Evolutionary conservation across 2,113 vertebrate genomes (phyloP), one percentile per base, ranked within the genome.

Genomic region (Bagarius yarrelli): DNA sequence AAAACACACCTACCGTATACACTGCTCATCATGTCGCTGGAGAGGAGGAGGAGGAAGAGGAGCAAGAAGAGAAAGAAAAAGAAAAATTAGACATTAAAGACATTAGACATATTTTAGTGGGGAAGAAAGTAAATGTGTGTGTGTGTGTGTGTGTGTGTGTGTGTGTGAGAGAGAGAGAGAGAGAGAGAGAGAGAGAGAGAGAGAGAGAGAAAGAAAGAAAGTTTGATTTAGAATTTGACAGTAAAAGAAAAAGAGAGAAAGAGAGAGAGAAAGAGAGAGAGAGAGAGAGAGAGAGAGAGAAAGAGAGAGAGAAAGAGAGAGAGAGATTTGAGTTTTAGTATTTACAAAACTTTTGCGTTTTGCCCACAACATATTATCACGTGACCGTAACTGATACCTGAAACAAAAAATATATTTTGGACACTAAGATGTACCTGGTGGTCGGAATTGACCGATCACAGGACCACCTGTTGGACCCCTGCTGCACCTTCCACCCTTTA

Each of bases 11-110:
- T 73, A 81, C 80, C 80, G 67, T 81, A 81, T 57, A 81, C 80
- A 50, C 80, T 81, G 80, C 80, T 81, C 80, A 81, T 81, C 72
- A 76, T 81, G 80, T 76, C 80, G 71, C 80, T 81, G 44, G 23
- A 60, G 47, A 75, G 60, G 60, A 75, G 64, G 50, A 36, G 64
- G 19, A 19, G 30, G 64, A 40, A 23, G 4, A 36, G 70, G 73
- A n/a, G 67, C 15, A 64, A 23, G 8, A 70, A 74, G 21, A 66
- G 59, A 72, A 4, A 64, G 19, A 72, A 36, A 21, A 4, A 56
- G 36, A 40, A 4, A 76, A 8, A 40, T 1, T 15, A 55, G 18
- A 77, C 4, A 77, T 23, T 1, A 50, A 40, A 79, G 57, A 81
- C 32, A 76, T 66, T 44, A 81, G 44, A 74, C 67, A 70, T 40